A percentile compares a stretch with the other conserved stretches of the same genome.
Conservation (phyloP, 2,888 invertebrate genomes). For the Orchesellides sinensis region DNA sequence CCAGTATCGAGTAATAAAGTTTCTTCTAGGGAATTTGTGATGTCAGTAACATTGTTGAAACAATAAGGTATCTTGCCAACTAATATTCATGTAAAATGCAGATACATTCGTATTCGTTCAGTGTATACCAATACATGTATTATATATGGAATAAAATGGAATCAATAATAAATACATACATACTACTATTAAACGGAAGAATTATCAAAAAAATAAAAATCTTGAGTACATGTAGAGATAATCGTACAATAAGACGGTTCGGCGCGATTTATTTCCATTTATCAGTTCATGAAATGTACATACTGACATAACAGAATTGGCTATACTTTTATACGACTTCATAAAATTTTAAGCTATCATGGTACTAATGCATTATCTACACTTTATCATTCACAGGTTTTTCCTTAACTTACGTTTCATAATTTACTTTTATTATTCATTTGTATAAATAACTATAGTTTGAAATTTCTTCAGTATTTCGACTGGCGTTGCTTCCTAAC, state of each 20-base stretch:
- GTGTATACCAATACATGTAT: background rate
- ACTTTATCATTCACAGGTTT: conserved; percentile 21
- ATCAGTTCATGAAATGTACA: background rate
- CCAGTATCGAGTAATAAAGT: background rate
- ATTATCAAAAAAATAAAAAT: conserved; percentile 5
- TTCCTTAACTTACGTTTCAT: background rate
- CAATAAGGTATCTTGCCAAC: conserved; percentile 56
- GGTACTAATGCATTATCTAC: conserved; percentile 25
- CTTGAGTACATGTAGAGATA: background rate
- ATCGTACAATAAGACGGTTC: background rate
- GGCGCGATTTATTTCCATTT: conserved; percentile 20
- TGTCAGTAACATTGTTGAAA: conserved; percentile 52
- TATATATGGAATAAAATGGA: background rate
- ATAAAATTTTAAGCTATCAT: background rate
- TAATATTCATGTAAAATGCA: too few relatives aligned
- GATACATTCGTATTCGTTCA: background rate
- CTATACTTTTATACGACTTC: background rate
- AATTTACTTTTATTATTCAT: conserved; percentile 1
- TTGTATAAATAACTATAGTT: conserved; percentile 21
- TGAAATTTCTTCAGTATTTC: conserved; percentile 75
- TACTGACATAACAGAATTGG: background rate
- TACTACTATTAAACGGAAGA: background rate
- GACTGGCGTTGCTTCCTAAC: conserved; percentile 83
- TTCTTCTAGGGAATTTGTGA: conserved; percentile 40
- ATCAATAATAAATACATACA: background rate